Percentiles rank a stretch among this genome's conserved stretches.
Evolutionary conservation across 2,113 vertebrate species (phyloP).

Genomic region (Stegastes partitus): DNA sequence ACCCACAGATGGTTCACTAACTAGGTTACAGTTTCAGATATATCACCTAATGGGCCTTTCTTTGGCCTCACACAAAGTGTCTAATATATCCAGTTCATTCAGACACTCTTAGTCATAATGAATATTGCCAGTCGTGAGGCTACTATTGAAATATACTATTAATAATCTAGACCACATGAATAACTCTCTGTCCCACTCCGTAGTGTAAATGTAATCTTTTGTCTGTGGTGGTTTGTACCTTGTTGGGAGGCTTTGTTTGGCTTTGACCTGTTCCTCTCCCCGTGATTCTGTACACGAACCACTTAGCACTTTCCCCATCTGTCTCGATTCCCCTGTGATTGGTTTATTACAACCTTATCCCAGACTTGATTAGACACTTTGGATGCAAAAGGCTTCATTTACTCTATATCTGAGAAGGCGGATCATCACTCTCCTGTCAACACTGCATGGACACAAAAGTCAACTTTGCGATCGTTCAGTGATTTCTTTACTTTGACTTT

Average conservation of each 20-base stretch:
- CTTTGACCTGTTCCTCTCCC: slow-evolving; percentile 19
- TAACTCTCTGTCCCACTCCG: slow-evolving; percentile 35
- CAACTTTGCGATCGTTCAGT: background rate
- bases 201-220: slow-evolving; percentile 53
- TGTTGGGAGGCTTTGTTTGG: slow-evolving; percentile 42
- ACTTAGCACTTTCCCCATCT: slow-evolving; percentile 27
- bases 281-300: slow-evolving; percentile 19
- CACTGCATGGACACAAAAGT: background rate
- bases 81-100: slow-evolving; percentile 51
- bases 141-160: slow-evolving; percentile 57
- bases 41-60: slow-evolving; percentile 71
- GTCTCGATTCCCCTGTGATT: slow-evolving; percentile 38
- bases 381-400: slow-evolving; percentile 16
- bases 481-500: background rate
- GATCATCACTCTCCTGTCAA: background rate
- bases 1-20: slow-evolving; percentile 59
- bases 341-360: slow-evolving; percentile 12
- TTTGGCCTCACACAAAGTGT: slow-evolving; percentile 29
- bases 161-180: slow-evolving; percentile 56
- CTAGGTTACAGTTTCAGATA: slow-evolving; percentile 70
- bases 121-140: slow-evolving; percentile 57
- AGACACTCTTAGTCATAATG: slow-evolving; percentile 59
- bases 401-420: background rate
- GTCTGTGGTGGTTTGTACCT: slow-evolving; percentile 38
- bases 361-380: slow-evolving; percentile 13